A percentile compares a stretch with the other conserved stretches of the same genome.
These are phyloP conservation scores for Metaphire vulgaris DNA, from an alignment of 1,140 invertebrate species.

Conservation along the genomic window DNA sequence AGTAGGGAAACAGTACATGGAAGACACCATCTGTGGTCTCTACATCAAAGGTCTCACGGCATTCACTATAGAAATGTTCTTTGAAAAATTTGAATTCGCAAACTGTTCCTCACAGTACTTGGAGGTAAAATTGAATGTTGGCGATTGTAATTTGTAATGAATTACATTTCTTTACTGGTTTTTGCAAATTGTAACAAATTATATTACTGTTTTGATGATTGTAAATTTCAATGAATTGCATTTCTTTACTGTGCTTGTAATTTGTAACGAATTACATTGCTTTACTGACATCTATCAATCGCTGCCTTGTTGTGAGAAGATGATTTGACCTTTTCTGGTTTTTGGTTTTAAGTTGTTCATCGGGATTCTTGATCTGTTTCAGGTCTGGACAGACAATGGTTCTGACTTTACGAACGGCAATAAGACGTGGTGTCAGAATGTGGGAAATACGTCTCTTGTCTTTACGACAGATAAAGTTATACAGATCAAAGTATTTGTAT, in stretches of 20 bases:
- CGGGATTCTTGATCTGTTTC: background rate
- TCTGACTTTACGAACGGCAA: background rate
- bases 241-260: background rate
- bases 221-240: background rate
- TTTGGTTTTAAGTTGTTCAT: no score
- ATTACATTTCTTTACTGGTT: background rate
- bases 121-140: conserved; percentile 2
- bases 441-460: background rate
- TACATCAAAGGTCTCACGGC: conserved; percentile 7
- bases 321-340: no score
- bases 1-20: conserved; percentile 10
- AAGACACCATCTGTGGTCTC: background rate
- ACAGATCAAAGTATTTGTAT: conserved; percentile 4
- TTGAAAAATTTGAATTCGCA: conserved; percentile 12
- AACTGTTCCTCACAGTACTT: conserved; percentile 12
- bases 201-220: background rate
- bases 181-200: background rate
- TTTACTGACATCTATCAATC: no score
- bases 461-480: conserved; percentile 11
- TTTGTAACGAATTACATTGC: background rate
- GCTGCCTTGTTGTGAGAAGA: no score
- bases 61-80: background rate
- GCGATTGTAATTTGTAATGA: background rate
- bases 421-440: background rate
- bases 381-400: background rate